These are phyloP conservation scores for Drosophila erecta DNA, from an alignment of 1,140 invertebrate genomes.

Conservation along the genomic window DNA sequence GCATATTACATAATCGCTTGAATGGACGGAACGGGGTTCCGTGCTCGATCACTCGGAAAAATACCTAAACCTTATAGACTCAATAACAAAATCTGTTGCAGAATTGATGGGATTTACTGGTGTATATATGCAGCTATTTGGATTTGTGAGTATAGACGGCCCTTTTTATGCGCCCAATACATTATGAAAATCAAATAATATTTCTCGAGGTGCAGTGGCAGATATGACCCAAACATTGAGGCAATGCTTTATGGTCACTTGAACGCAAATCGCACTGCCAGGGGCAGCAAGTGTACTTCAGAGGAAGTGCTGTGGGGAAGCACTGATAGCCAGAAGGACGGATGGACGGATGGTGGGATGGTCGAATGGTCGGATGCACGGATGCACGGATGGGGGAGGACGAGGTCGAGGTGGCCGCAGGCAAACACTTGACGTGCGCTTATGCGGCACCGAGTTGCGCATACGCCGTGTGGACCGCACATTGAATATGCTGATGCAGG, in stretches of 20 bases:
- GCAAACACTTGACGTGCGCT: conserved; percentile 69
- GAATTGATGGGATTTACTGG: no score
- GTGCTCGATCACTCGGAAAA: conserved; percentile 6
- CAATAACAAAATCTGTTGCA: not conserved
- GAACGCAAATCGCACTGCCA: conserved; percentile 41
- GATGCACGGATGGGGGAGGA: not conserved
- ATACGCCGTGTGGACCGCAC: conserved; percentile 61
- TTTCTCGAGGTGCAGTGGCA: conserved; percentile 14
- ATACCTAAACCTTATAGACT: not conserved
- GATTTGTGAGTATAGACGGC: no score
- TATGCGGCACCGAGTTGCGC: conserved; percentile 70
- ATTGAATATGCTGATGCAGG: conserved; percentile 71
- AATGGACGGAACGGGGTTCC: conserved; percentile 2
- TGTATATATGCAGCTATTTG: no score
- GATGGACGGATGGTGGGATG: no score
- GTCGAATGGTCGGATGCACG: no score
- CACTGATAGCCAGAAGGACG: not conserved
- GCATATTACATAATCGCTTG: conserved; percentile 80
- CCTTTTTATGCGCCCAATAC: not conserved
- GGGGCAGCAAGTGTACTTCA: not conserved
- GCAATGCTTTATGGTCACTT: conserved; percentile 73
- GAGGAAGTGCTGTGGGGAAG: not conserved
- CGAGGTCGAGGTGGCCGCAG: conserved; percentile 11
- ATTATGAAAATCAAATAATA: not conserved
- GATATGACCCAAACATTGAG: conserved; percentile 44